phyloP scores from a whole-genome alignment of 2,888 invertebrate genomes.

The Idaea aversata region DNA sequence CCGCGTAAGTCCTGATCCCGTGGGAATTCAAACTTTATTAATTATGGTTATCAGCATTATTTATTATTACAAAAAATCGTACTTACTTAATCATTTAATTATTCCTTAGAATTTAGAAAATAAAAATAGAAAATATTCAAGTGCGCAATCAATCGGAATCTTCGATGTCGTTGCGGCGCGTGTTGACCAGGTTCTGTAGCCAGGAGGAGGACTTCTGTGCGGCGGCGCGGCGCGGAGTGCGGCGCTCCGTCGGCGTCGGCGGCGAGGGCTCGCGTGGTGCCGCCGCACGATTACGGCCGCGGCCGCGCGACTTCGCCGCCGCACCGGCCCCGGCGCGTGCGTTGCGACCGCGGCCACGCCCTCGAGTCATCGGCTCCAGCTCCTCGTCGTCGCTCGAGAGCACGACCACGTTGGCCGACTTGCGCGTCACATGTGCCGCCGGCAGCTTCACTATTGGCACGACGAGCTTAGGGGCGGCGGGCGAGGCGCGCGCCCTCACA shows the following conservation, averaged over 20 bases:
- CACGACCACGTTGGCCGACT: conserved; percentile 42
- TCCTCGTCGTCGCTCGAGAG: conserved; percentile 62
- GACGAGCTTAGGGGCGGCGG: conserved; percentile 31
- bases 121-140: conserved; percentile 4
- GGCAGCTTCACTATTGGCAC: conserved; percentile 37
- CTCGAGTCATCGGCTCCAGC: conserved; percentile 18
- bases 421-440: conserved; percentile 38
- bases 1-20: too few relatives aligned
- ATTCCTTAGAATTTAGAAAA: neutral
- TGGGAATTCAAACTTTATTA: too few relatives aligned
- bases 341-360: conserved; percentile 27
- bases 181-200: conserved; percentile 51
- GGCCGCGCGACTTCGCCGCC: conserved; percentile 29
- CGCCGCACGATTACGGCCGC: conserved; percentile 36
- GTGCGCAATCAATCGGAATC: conserved; percentile 50
- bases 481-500: conserved; percentile 38
- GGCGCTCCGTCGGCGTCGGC: conserved; percentile 50
- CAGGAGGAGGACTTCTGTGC: conserved; percentile 58
- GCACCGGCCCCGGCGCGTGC: conserved; percentile 29
- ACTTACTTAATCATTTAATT: neutral
- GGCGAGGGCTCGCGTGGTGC: conserved; percentile 43
- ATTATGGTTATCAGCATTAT: too few relatives aligned
- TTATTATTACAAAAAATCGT: too few relatives aligned
- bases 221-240: conserved; percentile 65
- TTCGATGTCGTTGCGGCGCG: conserved; percentile 55